phyloP scores from a whole-genome alignment of 2,113 vertebrate genomes.

The Pardalotus punctatus region DNA sequence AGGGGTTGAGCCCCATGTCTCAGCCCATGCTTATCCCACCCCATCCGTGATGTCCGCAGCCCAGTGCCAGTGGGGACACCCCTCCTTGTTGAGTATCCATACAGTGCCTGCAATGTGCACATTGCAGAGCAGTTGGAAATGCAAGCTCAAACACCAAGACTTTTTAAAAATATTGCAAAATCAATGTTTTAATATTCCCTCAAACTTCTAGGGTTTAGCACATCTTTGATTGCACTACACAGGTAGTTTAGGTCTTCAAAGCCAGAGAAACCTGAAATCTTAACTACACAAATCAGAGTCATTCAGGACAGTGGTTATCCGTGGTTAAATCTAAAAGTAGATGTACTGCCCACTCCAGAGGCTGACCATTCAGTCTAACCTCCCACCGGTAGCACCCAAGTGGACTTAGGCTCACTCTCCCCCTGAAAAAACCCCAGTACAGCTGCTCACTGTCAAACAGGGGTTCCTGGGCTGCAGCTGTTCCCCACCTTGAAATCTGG shows the following conservation, averaged over 20 bases:
- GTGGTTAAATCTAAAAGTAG: not conserved
- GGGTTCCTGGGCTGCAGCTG: not conserved
- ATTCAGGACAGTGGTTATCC: not conserved
- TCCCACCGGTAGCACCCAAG: not conserved
- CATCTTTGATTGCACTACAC: not conserved
- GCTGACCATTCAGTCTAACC: not conserved
- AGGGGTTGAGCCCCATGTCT: not conserved
- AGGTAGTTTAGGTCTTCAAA: not conserved
- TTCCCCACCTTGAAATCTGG: not conserved
- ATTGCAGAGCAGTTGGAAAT: not conserved
- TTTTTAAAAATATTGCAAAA: not conserved
- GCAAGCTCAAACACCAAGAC: rapidly evolving
- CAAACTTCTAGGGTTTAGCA: not conserved
- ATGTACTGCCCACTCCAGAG: not conserved
- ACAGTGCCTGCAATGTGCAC: not conserved
- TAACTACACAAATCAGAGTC: not conserved
- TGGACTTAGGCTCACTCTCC: not conserved
- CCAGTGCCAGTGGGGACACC: not conserved
- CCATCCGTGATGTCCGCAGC: rapidly evolving
- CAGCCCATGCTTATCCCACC: not conserved
- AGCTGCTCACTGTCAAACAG: no score
- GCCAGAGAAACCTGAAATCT: not conserved
- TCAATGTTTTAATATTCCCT: not conserved
- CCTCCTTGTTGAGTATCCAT: not conserved
- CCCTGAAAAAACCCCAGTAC: rapidly evolving